Conservation (phyloP, 2,888 invertebrate species). For the Romanomermis culicivorax region DNA sequence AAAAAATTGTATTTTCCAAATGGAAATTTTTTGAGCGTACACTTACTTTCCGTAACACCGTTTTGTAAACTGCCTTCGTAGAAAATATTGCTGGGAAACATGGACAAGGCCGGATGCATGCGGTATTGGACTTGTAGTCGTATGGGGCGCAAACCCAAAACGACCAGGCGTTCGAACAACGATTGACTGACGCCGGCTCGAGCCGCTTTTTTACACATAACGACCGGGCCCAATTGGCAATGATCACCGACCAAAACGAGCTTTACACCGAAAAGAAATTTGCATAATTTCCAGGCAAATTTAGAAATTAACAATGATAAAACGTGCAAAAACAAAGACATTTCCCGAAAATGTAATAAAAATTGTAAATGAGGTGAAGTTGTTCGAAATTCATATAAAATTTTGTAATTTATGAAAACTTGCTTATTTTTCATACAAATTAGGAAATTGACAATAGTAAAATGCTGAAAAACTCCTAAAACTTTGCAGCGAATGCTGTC, state of each 20-base stretch:
- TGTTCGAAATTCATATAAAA: too few relatives aligned
- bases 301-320: background rate
- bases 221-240: constrained; percentile 93
- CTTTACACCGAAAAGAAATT: constrained; percentile 28
- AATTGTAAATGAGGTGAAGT: too few relatives aligned
- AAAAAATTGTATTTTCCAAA: too few relatives aligned
- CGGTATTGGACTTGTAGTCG: constrained; percentile 82
- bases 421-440: too few relatives aligned
- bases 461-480: too few relatives aligned
- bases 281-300: background rate
- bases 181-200: constrained; percentile 89
- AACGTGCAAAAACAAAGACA: background rate
- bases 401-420: too few relatives aligned
- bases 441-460: too few relatives aligned
- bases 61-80: constrained; percentile 97
- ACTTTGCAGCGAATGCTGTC: too few relatives aligned
- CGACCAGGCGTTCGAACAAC: constrained; percentile 84
- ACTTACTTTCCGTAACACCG: constrained; percentile 63
- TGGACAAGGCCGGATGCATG: constrained; percentile 92
- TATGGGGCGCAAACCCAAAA: constrained; percentile 86
- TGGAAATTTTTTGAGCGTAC: too few relatives aligned
- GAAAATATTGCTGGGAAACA: constrained; percentile 97
- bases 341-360: too few relatives aligned
- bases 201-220: constrained; percentile 89
- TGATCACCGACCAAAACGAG: constrained; percentile 94